A percentile compares a stretch with the other conserved stretches of the same genome.
phyloP scores from a whole-genome alignment of 2,113 vertebrate species.

The Takifugu flavidus region DNA sequence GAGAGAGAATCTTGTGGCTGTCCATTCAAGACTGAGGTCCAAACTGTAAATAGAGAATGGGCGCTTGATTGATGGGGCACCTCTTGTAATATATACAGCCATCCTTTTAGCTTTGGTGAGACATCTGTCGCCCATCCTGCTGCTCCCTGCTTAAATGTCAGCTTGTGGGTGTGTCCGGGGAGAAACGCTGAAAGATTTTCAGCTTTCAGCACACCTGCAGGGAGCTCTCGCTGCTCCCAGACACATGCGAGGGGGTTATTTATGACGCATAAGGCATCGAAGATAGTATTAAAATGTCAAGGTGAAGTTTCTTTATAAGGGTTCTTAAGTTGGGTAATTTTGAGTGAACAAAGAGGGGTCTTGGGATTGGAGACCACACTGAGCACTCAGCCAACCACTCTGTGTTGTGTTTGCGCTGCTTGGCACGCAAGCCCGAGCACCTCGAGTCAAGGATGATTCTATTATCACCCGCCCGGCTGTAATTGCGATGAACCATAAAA shows the following conservation, averaged over 20 bases:
- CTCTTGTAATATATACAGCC: constrained; percentile 68
- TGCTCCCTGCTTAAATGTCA: constrained; percentile 54
- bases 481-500: constrained; percentile 40
- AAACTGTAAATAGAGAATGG: constrained; percentile 59
- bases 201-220: constrained; percentile 65
- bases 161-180: constrained; percentile 56
- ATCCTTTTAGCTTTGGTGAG: constrained; percentile 68
- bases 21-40: constrained; percentile 27
- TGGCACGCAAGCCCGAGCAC: constrained; percentile 49
- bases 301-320: constrained; percentile 7
- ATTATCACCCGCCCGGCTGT: constrained; percentile 48
- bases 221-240: constrained; percentile 35
- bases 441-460: constrained; percentile 41
- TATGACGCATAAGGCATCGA: constrained; percentile 1
- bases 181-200: constrained; percentile 63
- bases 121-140: constrained; percentile 58
- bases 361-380: constrained; percentile 22
- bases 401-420: constrained; percentile 49
- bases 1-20: constrained; percentile 8
- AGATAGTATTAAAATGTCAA: constrained; percentile 3
- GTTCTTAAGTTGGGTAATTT: constrained; percentile 18
- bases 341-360: constrained; percentile 1
- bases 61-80: constrained; percentile 64
- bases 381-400: constrained; percentile 46
- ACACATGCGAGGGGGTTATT: constrained; percentile 26